Conservation (phyloP, 2,888 invertebrate genomes). For the Carabus problematicus region DNA sequence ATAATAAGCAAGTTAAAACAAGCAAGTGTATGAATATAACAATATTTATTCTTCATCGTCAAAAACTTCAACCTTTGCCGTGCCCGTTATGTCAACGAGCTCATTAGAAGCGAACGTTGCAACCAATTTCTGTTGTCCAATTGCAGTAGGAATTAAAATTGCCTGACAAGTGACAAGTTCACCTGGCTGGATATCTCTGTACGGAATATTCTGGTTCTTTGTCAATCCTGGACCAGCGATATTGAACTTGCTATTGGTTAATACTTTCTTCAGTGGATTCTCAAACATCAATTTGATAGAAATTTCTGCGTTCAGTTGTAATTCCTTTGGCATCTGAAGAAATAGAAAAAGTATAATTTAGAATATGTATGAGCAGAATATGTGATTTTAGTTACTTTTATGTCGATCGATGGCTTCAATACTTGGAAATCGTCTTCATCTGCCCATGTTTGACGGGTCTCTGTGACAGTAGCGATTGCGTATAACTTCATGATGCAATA, state of each 20-base stretch:
- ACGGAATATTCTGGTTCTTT: slow-evolving; percentile 65
- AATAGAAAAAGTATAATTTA: slow-evolving; percentile 35
- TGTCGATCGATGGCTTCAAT: slow-evolving; percentile 72
- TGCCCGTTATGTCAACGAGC: slow-evolving; percentile 74
- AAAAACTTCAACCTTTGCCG: slow-evolving; percentile 67
- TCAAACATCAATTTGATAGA: slow-evolving; percentile 67
- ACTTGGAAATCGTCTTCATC: slow-evolving; percentile 85
- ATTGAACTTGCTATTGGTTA: slow-evolving; percentile 74
- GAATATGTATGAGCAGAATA: too few relatives aligned
- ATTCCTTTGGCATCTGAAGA: slow-evolving; percentile 68
- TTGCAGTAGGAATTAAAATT: slow-evolving; percentile 68
- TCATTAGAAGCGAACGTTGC: slow-evolving; percentile 75
- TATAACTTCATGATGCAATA: slow-evolving; percentile 82
- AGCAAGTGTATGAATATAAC: too few relatives aligned
- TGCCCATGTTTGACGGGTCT: slow-evolving; percentile 83
- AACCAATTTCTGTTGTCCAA: slow-evolving; percentile 71
- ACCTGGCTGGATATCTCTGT: slow-evolving; percentile 65
- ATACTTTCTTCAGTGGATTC: slow-evolving; percentile 71
- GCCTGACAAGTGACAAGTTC: slow-evolving; percentile 64
- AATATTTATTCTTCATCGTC: slow-evolving; percentile 50
- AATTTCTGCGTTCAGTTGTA: slow-evolving; percentile 64
- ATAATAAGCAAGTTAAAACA: too few relatives aligned
- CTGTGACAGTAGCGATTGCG: slow-evolving; percentile 78
- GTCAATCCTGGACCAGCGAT: slow-evolving; percentile 74
- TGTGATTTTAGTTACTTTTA: slow-evolving; percentile 65